Percentiles rank a stretch among this genome's conserved stretches.
Evolutionary conservation across 2,797 vertebrate species (phyloP).

Genomic region (Ctenosaura bakeri): DNA sequence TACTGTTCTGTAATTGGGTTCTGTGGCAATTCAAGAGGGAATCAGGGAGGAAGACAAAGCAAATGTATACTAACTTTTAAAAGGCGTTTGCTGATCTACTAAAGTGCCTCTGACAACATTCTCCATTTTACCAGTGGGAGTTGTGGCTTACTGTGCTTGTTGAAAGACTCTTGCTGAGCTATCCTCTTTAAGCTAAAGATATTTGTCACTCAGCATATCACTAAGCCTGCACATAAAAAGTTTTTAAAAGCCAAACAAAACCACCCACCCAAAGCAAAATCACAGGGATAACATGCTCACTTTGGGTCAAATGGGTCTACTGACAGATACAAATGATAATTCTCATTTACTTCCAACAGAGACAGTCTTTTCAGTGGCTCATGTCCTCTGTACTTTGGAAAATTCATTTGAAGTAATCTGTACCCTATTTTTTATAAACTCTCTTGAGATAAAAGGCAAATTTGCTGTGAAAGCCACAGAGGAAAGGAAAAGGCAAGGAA

Average conservation of each 20-base stretch:
- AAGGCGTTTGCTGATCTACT: slow-evolving; percentile 20
- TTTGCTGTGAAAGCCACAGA: not conserved
- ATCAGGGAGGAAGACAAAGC: not conserved
- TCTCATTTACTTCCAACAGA: not conserved
- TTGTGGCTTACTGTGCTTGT: slow-evolving; percentile 28
- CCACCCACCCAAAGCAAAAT: not conserved
- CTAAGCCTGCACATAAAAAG: slow-evolving; percentile 25
- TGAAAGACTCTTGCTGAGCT: slow-evolving; percentile 28
- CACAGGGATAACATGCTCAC: slow-evolving; percentile 25
- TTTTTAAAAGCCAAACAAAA: not conserved
- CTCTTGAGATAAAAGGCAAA: not conserved
- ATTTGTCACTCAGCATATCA: slow-evolving; percentile 17
- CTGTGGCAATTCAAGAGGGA: slow-evolving; percentile 12
- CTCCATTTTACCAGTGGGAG: slow-evolving; percentile 14
- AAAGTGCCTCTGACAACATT: not conserved
- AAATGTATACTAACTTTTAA: slow-evolving; percentile 8
- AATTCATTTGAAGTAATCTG: not conserved
- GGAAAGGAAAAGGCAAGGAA: not conserved
- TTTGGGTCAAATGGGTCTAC: slow-evolving; percentile 19
- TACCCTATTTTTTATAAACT: not conserved
- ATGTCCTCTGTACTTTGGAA: not conserved
- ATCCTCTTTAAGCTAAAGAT: slow-evolving; percentile 27
- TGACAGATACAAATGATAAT: not conserved
- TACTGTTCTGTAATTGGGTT: slow-evolving; percentile 9
- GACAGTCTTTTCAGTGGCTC: not conserved